These are phyloP conservation scores for Apodemia hepburni DNA, from an alignment of 2,888 invertebrate genomes.

Conservation along the genomic window DNA sequence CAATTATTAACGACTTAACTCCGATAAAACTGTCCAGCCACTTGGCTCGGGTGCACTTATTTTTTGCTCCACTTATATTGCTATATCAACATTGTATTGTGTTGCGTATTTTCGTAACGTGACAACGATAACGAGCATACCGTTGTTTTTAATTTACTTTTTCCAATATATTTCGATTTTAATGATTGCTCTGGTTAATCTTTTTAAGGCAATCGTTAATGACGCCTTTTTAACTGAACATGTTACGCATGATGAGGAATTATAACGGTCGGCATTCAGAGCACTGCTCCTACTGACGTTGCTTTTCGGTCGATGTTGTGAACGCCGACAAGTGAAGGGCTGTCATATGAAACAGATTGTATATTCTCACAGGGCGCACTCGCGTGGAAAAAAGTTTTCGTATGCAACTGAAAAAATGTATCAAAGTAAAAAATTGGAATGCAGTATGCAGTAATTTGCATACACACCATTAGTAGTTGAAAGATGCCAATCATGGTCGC, in stretches of 20 bases:
- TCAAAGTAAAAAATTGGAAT: slow-evolving; percentile 44
- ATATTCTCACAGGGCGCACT: slow-evolving; percentile 62
- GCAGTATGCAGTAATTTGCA: slow-evolving; percentile 50
- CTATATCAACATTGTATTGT: slow-evolving; percentile 62
- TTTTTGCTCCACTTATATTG: slow-evolving; percentile 66
- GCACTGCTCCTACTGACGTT: slow-evolving; percentile 43
- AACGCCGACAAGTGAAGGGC: slow-evolving; percentile 61
- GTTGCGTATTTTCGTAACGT: slow-evolving; percentile 67
- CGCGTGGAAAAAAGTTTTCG: slow-evolving; percentile 58
- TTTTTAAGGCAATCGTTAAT: slow-evolving; percentile 77
- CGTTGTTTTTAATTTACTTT: slow-evolving; percentile 64
- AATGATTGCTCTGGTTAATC: slow-evolving; percentile 75
- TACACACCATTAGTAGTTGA: slow-evolving; percentile 51
- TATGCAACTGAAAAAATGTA: slow-evolving; percentile 47
- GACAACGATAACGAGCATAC: slow-evolving; percentile 57
- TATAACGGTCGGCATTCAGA: slow-evolving; percentile 65
- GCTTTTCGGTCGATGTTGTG: slow-evolving; percentile 41
- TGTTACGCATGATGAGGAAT: slow-evolving; percentile 70
- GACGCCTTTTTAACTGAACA: slow-evolving; percentile 73
- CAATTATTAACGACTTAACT: slow-evolving; percentile 13
- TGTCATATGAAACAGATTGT: slow-evolving; percentile 62
- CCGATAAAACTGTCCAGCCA: slow-evolving; percentile 11
- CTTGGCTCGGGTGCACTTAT: slow-evolving; percentile 47
- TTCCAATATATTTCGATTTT: slow-evolving; percentile 70
- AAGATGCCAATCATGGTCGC: slow-evolving; percentile 62